Evolutionary conservation across 2,888 invertebrate species (phyloP).

Genomic region (Hofmannophila pseudospretella): DNA sequence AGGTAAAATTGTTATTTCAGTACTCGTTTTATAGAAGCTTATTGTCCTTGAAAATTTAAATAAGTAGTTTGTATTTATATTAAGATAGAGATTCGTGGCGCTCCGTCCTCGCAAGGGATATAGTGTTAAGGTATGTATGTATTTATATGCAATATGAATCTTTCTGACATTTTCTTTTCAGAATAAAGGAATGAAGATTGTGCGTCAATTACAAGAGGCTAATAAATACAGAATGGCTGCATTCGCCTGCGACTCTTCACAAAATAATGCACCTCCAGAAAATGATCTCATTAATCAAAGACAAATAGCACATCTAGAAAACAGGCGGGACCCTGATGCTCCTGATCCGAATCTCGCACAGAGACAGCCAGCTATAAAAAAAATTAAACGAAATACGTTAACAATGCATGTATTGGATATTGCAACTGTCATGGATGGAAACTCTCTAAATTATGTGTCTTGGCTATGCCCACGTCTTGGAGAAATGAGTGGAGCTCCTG

Average conservation of each 20-base stretch:
- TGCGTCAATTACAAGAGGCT: slow-evolving; percentile 68
- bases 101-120: too few relatives aligned
- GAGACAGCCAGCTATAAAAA: slow-evolving; percentile 72
- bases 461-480: slow-evolving; percentile 85
- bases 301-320: slow-evolving; percentile 64
- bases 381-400: slow-evolving; percentile 82
- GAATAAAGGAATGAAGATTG: slow-evolving; percentile 70
- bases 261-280: slow-evolving; percentile 50
- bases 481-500: slow-evolving; percentile 84
- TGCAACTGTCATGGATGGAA: slow-evolving; percentile 81
- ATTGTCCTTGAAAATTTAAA: too few relatives aligned
- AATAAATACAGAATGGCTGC: slow-evolving; percentile 74
- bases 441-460: slow-evolving; percentile 79
- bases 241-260: slow-evolving; percentile 64
- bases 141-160: neutral
- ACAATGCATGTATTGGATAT: slow-evolving; percentile 93
- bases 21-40: too few relatives aligned
- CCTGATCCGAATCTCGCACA: slow-evolving; percentile 46
- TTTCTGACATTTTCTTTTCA: slow-evolving; percentile 32
- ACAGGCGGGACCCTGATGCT: slow-evolving; percentile 51
- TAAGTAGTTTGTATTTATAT: too few relatives aligned
- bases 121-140: neutral
- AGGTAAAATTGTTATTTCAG: slow-evolving; percentile 26
- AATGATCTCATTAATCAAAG: slow-evolving; percentile 71
- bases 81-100: too few relatives aligned